Conservation (phyloP, 2,797 vertebrate species). For the Ctenosaura bakeri region DNA sequence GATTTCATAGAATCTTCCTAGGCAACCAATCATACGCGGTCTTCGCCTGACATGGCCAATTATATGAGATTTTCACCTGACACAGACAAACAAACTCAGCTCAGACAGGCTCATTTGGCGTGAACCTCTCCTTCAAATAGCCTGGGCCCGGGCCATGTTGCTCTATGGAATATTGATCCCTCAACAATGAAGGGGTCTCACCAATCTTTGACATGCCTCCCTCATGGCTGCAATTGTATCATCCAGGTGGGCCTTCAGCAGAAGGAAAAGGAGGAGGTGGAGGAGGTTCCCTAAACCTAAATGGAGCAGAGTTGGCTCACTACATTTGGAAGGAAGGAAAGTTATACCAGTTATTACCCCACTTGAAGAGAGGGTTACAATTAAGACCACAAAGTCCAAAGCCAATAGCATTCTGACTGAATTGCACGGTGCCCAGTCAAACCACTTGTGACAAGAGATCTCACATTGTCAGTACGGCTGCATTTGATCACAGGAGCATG, state of each 20-base stretch:
- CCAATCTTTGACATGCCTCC: too few relatives aligned
- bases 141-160: neutral
- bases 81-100: too few relatives aligned
- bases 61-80: too few relatives aligned
- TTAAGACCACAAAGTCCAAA: neutral
- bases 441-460: neutral
- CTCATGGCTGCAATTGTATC: neutral
- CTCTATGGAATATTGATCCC: too few relatives aligned
- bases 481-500: neutral
- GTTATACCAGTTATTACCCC: neutral
- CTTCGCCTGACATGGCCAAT: too few relatives aligned
- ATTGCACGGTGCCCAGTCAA: neutral
- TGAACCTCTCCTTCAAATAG: neutral
- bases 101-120: too few relatives aligned
- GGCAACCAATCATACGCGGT: too few relatives aligned
- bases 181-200: too few relatives aligned
- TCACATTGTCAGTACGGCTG: neutral
- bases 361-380: too few relatives aligned
- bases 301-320: neutral
- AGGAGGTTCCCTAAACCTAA: neutral
- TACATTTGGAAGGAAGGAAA: neutral
- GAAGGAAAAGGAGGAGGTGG: neutral
- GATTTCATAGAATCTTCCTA: too few relatives aligned
- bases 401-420: neutral
- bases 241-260: neutral